Percentiles rank a stretch among this genome's conserved stretches.
These are phyloP conservation scores for Hypotaenidia philippensis DNA, from an alignment of 2,797 vertebrate genomes.

Conservation along the genomic window DNA sequence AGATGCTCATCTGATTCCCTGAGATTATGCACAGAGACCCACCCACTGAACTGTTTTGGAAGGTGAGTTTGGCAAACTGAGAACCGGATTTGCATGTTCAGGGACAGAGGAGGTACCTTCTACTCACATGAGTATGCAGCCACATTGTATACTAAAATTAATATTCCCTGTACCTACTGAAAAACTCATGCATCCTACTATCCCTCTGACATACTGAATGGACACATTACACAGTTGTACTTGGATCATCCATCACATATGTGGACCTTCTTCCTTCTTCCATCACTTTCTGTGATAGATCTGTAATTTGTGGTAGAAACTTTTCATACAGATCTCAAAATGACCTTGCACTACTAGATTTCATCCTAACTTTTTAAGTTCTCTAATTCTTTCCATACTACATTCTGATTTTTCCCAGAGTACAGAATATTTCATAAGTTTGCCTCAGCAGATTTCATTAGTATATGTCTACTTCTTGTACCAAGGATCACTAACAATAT, in stretches of 20 bases:
- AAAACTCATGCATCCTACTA: accelerated
- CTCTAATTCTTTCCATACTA: background rate
- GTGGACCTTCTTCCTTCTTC: background rate
- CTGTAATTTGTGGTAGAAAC: background rate
- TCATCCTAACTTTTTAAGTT: background rate
- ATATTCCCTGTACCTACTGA: background rate
- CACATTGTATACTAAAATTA: background rate
- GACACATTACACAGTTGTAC: too few relatives aligned
- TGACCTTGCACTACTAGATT: background rate
- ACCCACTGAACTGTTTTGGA: background rate
- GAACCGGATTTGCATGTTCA: background rate
- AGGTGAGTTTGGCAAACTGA: background rate
- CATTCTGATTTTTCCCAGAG: background rate
- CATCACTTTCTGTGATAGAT: background rate
- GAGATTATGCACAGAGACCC: background rate
- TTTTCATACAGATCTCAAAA: background rate
- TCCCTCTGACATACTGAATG: background rate
- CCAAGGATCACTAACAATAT: background rate
- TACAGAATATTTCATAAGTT: background rate
- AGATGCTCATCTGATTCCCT: background rate
- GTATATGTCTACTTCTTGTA: background rate
- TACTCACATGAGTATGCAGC: background rate
- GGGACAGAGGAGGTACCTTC: background rate
- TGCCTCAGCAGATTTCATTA: background rate
- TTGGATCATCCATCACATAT: background rate